These are phyloP conservation scores for Xanthorhoe spadicearia DNA, from an alignment of 2,888 invertebrate species.

Conservation along the genomic window DNA sequence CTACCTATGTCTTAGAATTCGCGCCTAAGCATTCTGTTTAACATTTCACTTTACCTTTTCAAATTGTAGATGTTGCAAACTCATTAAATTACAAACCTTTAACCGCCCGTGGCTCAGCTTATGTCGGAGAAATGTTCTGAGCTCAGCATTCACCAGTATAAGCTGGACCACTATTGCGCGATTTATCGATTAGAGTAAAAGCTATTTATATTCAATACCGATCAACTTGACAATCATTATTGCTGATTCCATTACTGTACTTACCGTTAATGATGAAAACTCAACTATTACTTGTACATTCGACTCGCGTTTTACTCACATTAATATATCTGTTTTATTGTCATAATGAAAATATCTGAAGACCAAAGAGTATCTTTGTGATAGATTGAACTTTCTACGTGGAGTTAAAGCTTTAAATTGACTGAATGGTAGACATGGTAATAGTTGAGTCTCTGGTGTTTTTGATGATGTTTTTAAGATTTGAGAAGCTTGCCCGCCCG, in stretches of 20 bases:
- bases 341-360: constrained; percentile 30
- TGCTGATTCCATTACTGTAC: constrained; percentile 23
- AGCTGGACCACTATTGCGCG: neutral
- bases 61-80: neutral
- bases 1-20: neutral
- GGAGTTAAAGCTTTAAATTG: constrained; percentile 27
- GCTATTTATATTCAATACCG: constrained; percentile 2
- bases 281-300: constrained; percentile 14
- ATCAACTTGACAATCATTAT: constrained; percentile 19
- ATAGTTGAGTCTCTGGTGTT: constrained; percentile 5
- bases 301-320: constrained; percentile 7
- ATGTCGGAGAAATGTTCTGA: neutral
- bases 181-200: too few relatives aligned
- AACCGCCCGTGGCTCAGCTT: neutral
- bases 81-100: neutral
- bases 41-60: neutral
- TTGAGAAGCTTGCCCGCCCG: constrained; percentile 95
- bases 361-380: constrained; percentile 23
- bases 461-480: constrained; percentile 71
- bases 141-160: neutral
- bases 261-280: constrained; percentile 11
- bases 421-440: constrained; percentile 13
- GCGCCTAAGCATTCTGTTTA: neutral
- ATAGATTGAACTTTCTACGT: constrained; percentile 22
- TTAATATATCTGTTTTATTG: constrained; percentile 17